phyloP scores from a whole-genome alignment of 2,113 vertebrate genomes.

The Boulengerochromis microlepis region DNA sequence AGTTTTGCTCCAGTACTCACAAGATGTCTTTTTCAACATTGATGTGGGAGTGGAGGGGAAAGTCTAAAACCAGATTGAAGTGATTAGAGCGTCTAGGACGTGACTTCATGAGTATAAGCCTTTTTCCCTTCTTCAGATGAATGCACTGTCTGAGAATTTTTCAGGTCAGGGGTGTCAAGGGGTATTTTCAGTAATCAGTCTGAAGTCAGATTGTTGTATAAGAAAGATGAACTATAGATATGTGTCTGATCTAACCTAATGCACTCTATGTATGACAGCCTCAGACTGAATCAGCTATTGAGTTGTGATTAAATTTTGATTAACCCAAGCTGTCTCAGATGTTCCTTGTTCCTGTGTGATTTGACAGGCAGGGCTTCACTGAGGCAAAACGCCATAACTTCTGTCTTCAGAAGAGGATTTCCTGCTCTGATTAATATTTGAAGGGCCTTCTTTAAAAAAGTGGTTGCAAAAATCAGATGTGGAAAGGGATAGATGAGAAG shows the following conservation, averaged over 20 bases:
- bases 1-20: slow-evolving; percentile 23
- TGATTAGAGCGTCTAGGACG: background rate
- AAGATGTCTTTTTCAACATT: slow-evolving; percentile 20
- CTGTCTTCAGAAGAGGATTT: background rate
- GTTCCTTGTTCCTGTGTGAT: background rate
- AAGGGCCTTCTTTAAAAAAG: background rate
- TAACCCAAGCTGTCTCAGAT: background rate
- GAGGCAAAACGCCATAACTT: background rate
- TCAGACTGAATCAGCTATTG: background rate
- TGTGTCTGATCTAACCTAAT: background rate
- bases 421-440: background rate
- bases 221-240: background rate
- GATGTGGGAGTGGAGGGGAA: background rate
- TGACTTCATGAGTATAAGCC: background rate
- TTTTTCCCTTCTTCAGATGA: background rate
- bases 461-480: background rate
- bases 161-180: background rate
- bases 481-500: background rate
- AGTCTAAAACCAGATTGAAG: slow-evolving; percentile 7
- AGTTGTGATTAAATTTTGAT: slow-evolving; percentile 18
- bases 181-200: background rate
- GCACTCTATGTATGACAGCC: background rate
- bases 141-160: background rate
- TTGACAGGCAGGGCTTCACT: background rate
- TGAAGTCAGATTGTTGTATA: background rate